Evolutionary conservation across 1,140 invertebrate genomes (phyloP).

Genomic region (Drosophila paulistorum): DNA sequence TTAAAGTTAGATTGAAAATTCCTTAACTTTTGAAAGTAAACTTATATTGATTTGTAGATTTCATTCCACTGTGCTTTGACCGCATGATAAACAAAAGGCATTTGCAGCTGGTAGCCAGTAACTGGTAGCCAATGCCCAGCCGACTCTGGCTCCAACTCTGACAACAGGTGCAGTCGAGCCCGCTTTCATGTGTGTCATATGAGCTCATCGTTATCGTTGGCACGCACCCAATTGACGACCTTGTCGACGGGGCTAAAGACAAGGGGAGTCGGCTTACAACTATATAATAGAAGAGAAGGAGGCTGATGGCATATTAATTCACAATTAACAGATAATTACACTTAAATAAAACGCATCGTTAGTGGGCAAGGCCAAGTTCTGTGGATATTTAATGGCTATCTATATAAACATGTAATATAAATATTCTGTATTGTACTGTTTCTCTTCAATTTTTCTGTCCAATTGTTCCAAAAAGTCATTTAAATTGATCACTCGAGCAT

Average conservation of each 20-base stretch:
- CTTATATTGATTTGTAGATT: background rate
- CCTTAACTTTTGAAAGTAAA: too few relatives aligned
- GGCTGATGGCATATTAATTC: slow-evolving; percentile 59
- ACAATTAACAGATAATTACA: slow-evolving; percentile 69
- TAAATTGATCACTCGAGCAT: slow-evolving; percentile 37
- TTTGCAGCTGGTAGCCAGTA: slow-evolving; percentile 44
- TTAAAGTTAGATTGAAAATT: too few relatives aligned
- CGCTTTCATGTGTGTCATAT: slow-evolving; percentile 46
- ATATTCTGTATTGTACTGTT: background rate
- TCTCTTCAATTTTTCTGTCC: slow-evolving; percentile 3
- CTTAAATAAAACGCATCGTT: slow-evolving; percentile 30
- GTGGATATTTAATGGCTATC: slow-evolving; percentile 10
- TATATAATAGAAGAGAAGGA: slow-evolving; percentile 28
- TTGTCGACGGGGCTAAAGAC: slow-evolving; percentile 39
- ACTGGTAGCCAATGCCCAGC: slow-evolving; percentile 35
- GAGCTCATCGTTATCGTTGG: slow-evolving; percentile 59
- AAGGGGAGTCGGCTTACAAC: slow-evolving; percentile 15
- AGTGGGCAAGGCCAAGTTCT: slow-evolving; percentile 13
- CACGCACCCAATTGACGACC: slow-evolving; percentile 68
- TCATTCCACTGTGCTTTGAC: slow-evolving; percentile 33
- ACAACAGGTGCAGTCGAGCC: slow-evolving; percentile 52
- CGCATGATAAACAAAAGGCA: slow-evolving; percentile 65
- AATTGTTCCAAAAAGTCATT: slow-evolving; percentile 34
- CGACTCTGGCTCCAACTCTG: background rate
- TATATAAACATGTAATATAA: background rate